Evolutionary conservation across 1,140 invertebrate species (phyloP).

Genomic region (Pemphigus obesinymphae): DNA sequence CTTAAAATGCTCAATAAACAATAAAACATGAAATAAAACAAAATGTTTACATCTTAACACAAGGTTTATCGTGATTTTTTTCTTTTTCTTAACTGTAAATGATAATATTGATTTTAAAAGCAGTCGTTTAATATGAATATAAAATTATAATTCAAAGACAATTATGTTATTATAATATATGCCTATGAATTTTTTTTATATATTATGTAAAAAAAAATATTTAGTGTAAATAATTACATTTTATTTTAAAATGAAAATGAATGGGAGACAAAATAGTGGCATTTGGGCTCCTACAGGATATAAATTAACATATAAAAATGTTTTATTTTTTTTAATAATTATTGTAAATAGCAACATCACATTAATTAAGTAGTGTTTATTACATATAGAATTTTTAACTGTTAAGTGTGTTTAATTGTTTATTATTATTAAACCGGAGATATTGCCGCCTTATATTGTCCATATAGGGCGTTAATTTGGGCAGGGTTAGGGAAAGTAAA

Average conservation of each 20-base stretch:
- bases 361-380: conserved; percentile 38
- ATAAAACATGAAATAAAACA: background rate
- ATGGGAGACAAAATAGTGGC: conserved; percentile 20
- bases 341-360: conserved; percentile 41
- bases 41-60: background rate
- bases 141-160: background rate
- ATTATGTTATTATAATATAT: background rate
- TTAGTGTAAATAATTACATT: conserved; percentile 11
- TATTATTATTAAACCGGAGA: conserved; percentile 24
- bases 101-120: conserved; percentile 1
- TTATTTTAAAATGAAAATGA: conserved; percentile 9
- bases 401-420: conserved; percentile 38
- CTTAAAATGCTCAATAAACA: background rate
- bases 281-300: conserved; percentile 26
- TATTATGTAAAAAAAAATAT: conserved; percentile 11
- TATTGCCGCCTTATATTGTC: background rate
- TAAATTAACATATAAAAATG: background rate
- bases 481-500: conserved; percentile 26
- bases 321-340: conserved; percentile 6
- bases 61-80: background rate
- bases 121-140: background rate
- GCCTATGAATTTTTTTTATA: conserved; percentile 24
- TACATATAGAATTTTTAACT: conserved; percentile 36
- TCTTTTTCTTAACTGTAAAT: background rate
- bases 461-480: background rate